Base-by-base conservation (phyloP, 2,888 invertebrate species). In the Aleiodes leptofemur region DNA sequence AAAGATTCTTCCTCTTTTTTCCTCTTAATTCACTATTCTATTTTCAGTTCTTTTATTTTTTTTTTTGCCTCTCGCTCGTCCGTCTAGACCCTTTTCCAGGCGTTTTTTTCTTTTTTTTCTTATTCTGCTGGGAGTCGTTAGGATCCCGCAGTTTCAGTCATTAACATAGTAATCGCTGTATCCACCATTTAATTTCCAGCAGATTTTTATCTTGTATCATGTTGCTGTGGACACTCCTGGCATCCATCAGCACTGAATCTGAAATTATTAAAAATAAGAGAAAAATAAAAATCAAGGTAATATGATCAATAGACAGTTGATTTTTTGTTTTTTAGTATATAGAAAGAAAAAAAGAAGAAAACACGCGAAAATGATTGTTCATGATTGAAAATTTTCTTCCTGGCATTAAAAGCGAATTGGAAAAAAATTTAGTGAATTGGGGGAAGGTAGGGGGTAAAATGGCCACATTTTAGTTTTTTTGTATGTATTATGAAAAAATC, bases 91-190 rank as follows among this genome's bases (percentile, higher is more conserved):
- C 64, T 23, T 48, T 64, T 14, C 34, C n/a, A n/a, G 64, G 8
- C 6, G 16, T 64, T 16, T 64, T 64, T 23, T 23, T 23, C 2
- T 23, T 1, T 23, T 23, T 23, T 23, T 23, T 23, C 23, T 23
- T 48, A 64, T 23, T 48, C 48, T 14, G 16, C 64, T 64, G 64
- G 4, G 23, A 64, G 64, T 43, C 64, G 43, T 64, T 48, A 48
- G 64, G 14, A 64, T 64, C 64, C 64, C 64, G 48, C 64, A 43
- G 23, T 29, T 43, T 14, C 14, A 16, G 23, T 64, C 43, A 64
- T 64, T 64, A 64, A 64, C 64, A 64, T 64, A 64, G 43, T 64
- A 64, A 64, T 64, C 64, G 23, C 11, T 48, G 64, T 64, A 48
- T 48, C 64, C 23, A 48, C 43, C 43, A 34, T 38, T 34, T 59